Evolutionary conservation across 2,113 vertebrate genomes (phyloP).

Genomic region (Grammomys surdaster): DNA sequence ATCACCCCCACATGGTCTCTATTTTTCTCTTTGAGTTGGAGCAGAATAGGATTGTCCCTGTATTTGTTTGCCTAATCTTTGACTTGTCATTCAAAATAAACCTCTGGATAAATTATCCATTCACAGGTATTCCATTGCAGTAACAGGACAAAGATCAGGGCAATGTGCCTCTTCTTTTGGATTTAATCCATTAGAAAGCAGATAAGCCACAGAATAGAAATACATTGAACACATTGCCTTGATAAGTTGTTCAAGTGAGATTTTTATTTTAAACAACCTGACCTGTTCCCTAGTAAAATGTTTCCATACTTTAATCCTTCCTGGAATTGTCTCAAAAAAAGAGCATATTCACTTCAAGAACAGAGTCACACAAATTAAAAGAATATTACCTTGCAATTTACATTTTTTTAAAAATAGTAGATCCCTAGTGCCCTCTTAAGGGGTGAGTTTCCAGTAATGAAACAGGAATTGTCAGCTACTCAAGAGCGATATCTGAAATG

Average conservation of each 20-base stretch:
- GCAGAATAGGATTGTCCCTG: rapidly evolving
- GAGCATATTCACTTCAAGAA: background rate
- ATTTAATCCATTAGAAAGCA: background rate
- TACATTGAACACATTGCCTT: background rate
- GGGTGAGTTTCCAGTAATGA: background rate
- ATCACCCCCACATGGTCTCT: rapidly evolving
- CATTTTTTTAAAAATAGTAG: background rate
- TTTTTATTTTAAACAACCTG: background rate
- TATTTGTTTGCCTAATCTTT: no score
- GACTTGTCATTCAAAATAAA: background rate
- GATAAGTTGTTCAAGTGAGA: background rate
- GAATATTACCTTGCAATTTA: background rate
- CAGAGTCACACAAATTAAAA: background rate
- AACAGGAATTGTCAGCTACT: background rate
- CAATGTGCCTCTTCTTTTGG: background rate
- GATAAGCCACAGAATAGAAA: background rate
- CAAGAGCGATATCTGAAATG: background rate
- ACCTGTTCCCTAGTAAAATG: background rate
- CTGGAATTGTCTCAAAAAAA: background rate
- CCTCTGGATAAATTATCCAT: background rate
- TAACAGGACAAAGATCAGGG: background rate
- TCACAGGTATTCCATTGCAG: background rate
- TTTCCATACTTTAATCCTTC: background rate
- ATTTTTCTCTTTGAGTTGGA: background rate
- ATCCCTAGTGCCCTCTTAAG: background rate